A percentile compares a stretch with the other conserved stretches of the same genome.
Conservation (phyloP, 2,797 vertebrate genomes). For the Poecilia picta region DNA sequence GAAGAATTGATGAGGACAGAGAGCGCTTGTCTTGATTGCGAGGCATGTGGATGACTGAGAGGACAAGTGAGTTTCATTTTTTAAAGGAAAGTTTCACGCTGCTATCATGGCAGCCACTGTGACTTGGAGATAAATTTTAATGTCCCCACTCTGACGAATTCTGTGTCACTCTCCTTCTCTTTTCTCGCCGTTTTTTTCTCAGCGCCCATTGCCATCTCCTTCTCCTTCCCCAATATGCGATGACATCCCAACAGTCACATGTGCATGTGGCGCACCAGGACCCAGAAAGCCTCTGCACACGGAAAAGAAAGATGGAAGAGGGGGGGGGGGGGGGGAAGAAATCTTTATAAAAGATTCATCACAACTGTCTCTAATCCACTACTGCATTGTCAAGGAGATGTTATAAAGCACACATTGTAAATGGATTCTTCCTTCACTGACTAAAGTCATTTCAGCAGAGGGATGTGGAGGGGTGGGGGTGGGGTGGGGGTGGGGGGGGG, state of each 20-base stretch:
- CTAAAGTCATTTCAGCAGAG: constrained; percentile 90
- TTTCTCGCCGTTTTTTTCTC: constrained; percentile 50
- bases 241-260: constrained; percentile 92
- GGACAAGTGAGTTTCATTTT: constrained; percentile 82
- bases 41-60: constrained; percentile 67
- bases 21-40: constrained; percentile 75
- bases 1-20: constrained; percentile 87
- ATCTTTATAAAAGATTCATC: constrained; percentile 99
- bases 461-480: constrained; percentile 47
- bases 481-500: constrained; percentile 43
- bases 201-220: constrained; percentile 79
- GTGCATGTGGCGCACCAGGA: constrained; percentile 83
- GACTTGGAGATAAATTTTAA: constrained; percentile 95
- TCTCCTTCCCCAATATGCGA: constrained; percentile 70
- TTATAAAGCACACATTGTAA: constrained; percentile 96
- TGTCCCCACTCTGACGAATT: constrained; percentile 88
- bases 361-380: constrained; percentile 98
- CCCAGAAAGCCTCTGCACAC: constrained; percentile 89
- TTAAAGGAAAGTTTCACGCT: constrained; percentile 87
- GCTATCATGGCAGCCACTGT: constrained; percentile 84
- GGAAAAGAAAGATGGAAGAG: constrained; percentile 76
- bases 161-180: constrained; percentile 84
- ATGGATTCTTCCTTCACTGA: constrained; percentile 95
- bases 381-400: constrained; percentile 98
- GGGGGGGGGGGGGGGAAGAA: constrained; percentile 67